These are phyloP conservation scores for Caloenas nicobarica DNA, from an alignment of 2,113 vertebrate genomes.

Conservation along the genomic window DNA sequence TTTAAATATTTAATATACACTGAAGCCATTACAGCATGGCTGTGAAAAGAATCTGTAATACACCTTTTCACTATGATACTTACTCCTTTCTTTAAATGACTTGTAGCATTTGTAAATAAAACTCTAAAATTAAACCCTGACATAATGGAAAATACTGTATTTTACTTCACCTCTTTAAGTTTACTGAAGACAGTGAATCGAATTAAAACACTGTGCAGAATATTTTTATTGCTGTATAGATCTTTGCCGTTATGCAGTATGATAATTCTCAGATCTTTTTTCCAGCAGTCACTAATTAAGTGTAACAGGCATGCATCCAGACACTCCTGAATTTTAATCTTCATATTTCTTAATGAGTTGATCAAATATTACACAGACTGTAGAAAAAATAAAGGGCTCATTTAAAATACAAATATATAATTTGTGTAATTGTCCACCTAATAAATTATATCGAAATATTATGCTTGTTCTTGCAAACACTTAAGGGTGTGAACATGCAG, in stretches of 20 bases:
- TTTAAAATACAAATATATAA: slow-evolving; percentile 34
- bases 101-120: neutral
- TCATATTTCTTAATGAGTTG: slow-evolving; percentile 42
- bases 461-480: neutral
- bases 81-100: neutral
- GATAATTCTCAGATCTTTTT: slow-evolving; percentile 6
- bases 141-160: neutral
- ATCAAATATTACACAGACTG: slow-evolving; percentile 15
- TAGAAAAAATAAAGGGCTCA: neutral
- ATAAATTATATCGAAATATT: slow-evolving; percentile 40
- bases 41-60: neutral
- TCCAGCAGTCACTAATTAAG: slow-evolving; percentile 28
- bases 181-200: neutral
- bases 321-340: slow-evolving; percentile 50
- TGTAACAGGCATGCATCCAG: slow-evolving; percentile 23
- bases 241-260: neutral
- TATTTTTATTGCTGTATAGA: neutral
- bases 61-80: neutral
- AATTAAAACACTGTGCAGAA: neutral
- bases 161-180: neutral
- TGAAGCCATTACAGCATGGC: neutral
- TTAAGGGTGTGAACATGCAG: neutral
- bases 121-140: neutral
- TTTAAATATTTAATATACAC: slow-evolving; percentile 28
- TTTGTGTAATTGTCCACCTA: slow-evolving; percentile 32